Conservation (phyloP, 2,888 invertebrate genomes). For the Buathra laborator region DNA sequence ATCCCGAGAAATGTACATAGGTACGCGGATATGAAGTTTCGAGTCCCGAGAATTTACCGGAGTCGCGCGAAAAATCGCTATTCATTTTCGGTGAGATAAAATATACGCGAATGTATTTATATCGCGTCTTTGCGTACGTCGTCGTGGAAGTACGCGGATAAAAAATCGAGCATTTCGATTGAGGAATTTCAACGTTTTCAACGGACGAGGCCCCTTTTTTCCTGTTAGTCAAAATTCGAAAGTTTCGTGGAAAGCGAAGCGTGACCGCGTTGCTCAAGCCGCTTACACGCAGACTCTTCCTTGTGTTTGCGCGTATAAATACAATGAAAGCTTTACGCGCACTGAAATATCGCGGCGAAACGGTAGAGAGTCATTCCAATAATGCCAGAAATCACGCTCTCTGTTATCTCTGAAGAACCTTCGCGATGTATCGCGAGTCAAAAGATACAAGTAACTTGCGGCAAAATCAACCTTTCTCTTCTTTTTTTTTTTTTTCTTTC, state of each 20-base stretch:
- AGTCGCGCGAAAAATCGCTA: background rate
- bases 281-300: background rate
- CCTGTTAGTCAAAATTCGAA: conserved; percentile 64
- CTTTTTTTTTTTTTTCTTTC: conserved; percentile 33
- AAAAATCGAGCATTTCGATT: background rate
- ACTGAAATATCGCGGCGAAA: conserved; percentile 37
- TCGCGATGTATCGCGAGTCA: conserved; percentile 37
- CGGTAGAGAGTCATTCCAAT: conserved; percentile 50
- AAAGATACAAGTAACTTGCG: conserved; percentile 13
- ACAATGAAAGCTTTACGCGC: conserved; percentile 22
- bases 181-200: conserved; percentile 16
- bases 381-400: conserved; percentile 47
- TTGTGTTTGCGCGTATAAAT: background rate
- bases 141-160: background rate
- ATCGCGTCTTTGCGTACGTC: background rate
- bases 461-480: background rate
- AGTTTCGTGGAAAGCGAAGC: conserved; percentile 64
- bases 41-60: background rate
- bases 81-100: background rate
- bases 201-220: conserved; percentile 38
- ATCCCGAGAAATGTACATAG: conserved; percentile 26
- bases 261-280: conserved; percentile 60
- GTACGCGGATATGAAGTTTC: background rate
- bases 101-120: background rate
- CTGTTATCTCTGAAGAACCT: conserved; percentile 60